Base-by-base conservation (phyloP, 2,888 invertebrate species). In the Meiosimyza platycephala region DNA sequence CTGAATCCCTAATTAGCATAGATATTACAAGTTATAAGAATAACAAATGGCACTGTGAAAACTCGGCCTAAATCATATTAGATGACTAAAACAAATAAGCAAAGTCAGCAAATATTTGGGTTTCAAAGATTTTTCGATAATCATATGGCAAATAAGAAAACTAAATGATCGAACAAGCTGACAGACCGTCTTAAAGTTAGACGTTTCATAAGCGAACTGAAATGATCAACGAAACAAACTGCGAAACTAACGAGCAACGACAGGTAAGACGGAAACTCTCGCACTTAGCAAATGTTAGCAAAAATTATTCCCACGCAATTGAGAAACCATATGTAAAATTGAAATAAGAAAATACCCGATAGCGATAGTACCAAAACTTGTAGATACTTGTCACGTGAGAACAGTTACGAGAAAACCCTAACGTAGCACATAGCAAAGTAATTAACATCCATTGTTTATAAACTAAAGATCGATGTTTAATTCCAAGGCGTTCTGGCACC, bases 391-490 rank as follows among this genome's bases (percentile, higher is more conserved):
- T 55, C 57, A 57, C 67, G 55, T 67, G 48, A 57, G 28, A 40
- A 22, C 16, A 18, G 64, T 22, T 57, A 47, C 54, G 11, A 57
- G 15, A 48, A 67, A 57, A 18, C 51, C n/a, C 57, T 40, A 51
- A 9, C 64, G 51, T 48, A 70, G 72, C 72, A 71, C 76, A 76
- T 75, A 75, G 75, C 75, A 77, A 74, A 76, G 77, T 73, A 75
- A 79, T 79, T 76, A 78, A 73, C 69, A 72, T 54, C 74, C 68
- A 75, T 77, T 76, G 74, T 76, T 74, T 72, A 28, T 22, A 50
- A 22, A 9, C 59, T 59, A 22, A 57, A 50, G 57, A 59, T 22
- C 47, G 15, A n/a, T 33, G 65, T 16, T 69, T 59, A 40, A 64
- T 47, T 55, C 22, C 52, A 69, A 68, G 63, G 68, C 63, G 69